phyloP scores from a whole-genome alignment of 35 echinoderm and acorn worm species.

The Diadema setosum region DNA sequence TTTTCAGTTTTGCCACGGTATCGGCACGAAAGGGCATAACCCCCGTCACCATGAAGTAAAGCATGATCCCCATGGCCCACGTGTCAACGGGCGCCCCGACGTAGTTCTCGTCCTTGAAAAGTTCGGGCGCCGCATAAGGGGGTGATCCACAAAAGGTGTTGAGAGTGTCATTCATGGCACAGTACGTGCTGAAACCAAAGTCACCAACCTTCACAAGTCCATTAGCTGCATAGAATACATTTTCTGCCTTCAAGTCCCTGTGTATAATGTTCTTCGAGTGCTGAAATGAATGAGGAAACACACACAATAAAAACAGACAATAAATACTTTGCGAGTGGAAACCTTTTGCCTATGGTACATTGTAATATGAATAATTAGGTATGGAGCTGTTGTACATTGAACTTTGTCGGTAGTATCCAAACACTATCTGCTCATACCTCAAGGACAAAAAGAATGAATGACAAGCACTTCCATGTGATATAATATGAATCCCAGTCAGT shows the following conservation, averaged over 20 bases:
- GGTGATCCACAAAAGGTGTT: slow-evolving; percentile 99
- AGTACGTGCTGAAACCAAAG: slow-evolving; percentile 97
- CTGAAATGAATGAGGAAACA: too few species aligned
- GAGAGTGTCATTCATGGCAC: slow-evolving; percentile 64
- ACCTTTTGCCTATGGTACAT: too few species aligned
- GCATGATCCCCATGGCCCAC: slow-evolving; percentile 97
- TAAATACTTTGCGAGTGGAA: not conserved
- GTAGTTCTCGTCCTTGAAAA: slow-evolving; percentile 99
- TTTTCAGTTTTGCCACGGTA: slow-evolving; percentile 96
- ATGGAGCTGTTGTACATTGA: too few species aligned
- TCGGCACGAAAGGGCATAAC: slow-evolving; percentile 97
- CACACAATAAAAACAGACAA: slow-evolving; percentile 17
- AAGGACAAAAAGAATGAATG: too few species aligned
- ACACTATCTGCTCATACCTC: too few species aligned
- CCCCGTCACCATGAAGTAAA: slow-evolving; percentile 98
- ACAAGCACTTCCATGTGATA: too few species aligned
- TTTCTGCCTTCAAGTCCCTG: slow-evolving; percentile 95
- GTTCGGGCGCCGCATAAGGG: slow-evolving; percentile 94
- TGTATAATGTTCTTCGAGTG: slow-evolving; percentile 96
- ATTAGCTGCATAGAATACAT: slow-evolving; percentile 93
- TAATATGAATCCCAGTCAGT: too few species aligned
- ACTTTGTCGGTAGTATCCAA: too few species aligned
- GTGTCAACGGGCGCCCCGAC: slow-evolving; percentile 81
- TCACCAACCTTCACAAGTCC: slow-evolving; percentile 98
- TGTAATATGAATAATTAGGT: too few species aligned